These are phyloP conservation scores for Eriosoma lanigerum DNA, from an alignment of 1,140 invertebrate species.

Conservation along the genomic window DNA sequence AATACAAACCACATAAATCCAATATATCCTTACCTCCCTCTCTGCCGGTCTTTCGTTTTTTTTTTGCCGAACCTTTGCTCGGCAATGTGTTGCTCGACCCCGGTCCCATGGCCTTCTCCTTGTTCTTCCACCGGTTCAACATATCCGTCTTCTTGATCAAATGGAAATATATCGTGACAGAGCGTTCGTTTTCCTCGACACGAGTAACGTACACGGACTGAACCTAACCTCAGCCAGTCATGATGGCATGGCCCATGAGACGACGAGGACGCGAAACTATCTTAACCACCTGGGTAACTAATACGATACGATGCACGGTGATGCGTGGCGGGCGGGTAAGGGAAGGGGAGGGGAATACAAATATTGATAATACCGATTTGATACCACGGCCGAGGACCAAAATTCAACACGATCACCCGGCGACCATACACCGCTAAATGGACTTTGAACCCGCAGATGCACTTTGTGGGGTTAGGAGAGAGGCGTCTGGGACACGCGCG, in stretches of 20 bases:
- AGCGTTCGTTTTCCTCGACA: background rate
- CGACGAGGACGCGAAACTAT: background rate
- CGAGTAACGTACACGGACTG: background rate
- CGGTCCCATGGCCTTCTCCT: slow-evolving; percentile 54
- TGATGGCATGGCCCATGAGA: background rate
- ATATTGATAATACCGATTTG: background rate
- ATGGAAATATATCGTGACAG: slow-evolving; percentile 49
- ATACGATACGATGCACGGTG: background rate
- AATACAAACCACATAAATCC: no score
- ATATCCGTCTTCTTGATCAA: slow-evolving; percentile 52
- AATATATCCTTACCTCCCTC: slow-evolving; percentile 54
- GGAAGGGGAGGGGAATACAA: no score
- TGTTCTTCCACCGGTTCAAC: slow-evolving; percentile 56
- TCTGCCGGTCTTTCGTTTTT: slow-evolving; percentile 56
- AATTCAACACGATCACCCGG: slow-evolving; percentile 40
- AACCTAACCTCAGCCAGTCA: background rate
- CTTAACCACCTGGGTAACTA: background rate
- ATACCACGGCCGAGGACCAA: background rate
- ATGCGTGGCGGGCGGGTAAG: no score
- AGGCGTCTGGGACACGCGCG: slow-evolving; percentile 16
- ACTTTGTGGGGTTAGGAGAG: slow-evolving; percentile 32
- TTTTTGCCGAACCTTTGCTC: slow-evolving; percentile 54
- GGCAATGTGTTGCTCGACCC: slow-evolving; percentile 51
- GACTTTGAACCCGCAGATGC: slow-evolving; percentile 20
- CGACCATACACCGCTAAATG: slow-evolving; percentile 43